phyloP scores from a whole-genome alignment of 2,797 vertebrate genomes.

The Oreortyx pictus region DNA sequence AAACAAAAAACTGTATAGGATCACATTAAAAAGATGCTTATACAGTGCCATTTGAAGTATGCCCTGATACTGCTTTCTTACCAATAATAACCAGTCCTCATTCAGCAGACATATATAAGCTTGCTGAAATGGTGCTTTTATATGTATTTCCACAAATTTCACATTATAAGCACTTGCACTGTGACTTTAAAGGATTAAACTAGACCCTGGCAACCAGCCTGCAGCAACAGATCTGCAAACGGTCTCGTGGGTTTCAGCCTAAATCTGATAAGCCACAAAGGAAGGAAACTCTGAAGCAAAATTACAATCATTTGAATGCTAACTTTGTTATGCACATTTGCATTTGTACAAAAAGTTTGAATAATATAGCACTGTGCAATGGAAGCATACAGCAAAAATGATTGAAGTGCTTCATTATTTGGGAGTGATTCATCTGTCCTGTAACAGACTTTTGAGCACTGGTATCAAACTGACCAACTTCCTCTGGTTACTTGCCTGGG shows the following conservation, averaged over 20 bases:
- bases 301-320: neutral
- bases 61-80: too few relatives aligned
- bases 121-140: too few relatives aligned
- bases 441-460: neutral
- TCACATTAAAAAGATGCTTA: too few relatives aligned
- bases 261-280: neutral
- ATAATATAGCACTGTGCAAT: neutral
- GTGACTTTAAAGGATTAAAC: neutral
- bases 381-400: neutral
- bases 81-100: too few relatives aligned
- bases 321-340: neutral
- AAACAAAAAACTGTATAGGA: too few relatives aligned
- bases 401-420: neutral
- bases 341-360: neutral
- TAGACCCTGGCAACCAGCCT: neutral
- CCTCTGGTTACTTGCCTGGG: neutral
- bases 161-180: neutral
- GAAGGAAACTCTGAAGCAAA: neutral
- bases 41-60: too few relatives aligned
- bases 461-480: neutral
- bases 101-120: too few relatives aligned
- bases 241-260: neutral
- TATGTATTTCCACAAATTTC: neutral
- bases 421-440: neutral
- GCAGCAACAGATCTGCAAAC: neutral